phyloP scores from a whole-genome alignment of 1,140 invertebrate species.

The Cryptotermes secundus region DNA sequence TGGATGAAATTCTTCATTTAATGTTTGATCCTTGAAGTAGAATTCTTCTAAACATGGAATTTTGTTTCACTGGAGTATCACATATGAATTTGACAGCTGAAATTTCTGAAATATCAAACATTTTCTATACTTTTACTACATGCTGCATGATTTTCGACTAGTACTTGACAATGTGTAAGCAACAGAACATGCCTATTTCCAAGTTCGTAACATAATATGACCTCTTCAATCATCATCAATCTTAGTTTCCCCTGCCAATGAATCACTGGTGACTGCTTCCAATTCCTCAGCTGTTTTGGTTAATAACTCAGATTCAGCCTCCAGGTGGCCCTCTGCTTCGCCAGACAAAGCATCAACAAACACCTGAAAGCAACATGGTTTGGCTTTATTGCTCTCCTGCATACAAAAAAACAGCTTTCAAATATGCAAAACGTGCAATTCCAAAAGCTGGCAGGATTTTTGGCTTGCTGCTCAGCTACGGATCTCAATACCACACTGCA shows the following conservation, averaged over 20 bases:
- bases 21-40: no score
- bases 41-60: no score
- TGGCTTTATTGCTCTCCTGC: neutral
- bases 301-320: neutral
- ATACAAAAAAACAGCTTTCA: neutral
- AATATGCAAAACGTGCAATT: neutral
- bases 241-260: neutral
- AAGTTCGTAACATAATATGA: neutral
- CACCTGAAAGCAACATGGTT: slow-evolving; percentile 15
- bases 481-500: no score
- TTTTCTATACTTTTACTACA: no score
- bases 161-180: neutral
- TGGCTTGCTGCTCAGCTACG: neutral
- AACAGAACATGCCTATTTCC: neutral
- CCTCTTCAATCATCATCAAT: neutral
- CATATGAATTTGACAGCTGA: no score
- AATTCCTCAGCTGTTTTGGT: neutral
- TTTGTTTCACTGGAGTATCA: no score
- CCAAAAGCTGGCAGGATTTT: neutral
- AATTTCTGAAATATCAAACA: no score
- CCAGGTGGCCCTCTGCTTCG: neutral
- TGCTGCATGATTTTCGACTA: neutral
- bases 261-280: neutral
- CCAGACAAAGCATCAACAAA: slow-evolving; percentile 34
- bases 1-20: no score